Evolutionary conservation across 2,888 invertebrate species (phyloP).

Genomic region (Cryptocephalus primarius): DNA sequence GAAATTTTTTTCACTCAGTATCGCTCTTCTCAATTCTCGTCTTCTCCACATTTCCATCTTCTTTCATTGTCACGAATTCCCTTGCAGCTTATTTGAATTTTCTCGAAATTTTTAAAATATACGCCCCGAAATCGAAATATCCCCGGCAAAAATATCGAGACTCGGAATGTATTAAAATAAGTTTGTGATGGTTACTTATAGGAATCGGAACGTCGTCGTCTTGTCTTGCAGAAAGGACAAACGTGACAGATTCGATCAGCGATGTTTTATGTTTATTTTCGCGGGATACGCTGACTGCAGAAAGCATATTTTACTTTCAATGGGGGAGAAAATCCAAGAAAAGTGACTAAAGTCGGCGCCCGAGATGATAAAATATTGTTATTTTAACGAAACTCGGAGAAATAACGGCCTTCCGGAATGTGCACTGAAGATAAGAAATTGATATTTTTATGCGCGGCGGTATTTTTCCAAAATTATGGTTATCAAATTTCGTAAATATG

Average conservation of each 20-base stretch:
- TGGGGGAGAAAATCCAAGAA: constrained; percentile 12
- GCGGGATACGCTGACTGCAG: constrained; percentile 8
- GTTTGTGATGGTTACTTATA: neutral
- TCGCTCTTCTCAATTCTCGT: too few relatives aligned
- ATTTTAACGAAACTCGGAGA: constrained; percentile 2
- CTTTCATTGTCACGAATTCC: too few relatives aligned
- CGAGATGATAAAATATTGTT: constrained; percentile 11
- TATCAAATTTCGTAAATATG: neutral
- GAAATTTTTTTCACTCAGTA: too few relatives aligned
- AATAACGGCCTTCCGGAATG: neutral
- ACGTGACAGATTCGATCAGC: neutral
- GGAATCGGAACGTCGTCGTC: neutral
- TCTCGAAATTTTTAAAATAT: too few relatives aligned
- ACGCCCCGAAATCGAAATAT: too few relatives aligned
- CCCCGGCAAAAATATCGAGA: too few relatives aligned
- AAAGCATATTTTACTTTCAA: constrained; percentile 13
- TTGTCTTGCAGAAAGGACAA: neutral
- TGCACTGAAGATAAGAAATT: neutral
- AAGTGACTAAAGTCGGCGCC: constrained; percentile 9
- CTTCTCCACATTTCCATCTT: too few relatives aligned
- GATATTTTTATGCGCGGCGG: neutral
- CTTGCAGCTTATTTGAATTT: too few relatives aligned
- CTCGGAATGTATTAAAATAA: neutral
- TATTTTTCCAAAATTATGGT: neutral
- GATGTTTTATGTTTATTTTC: neutral